These are phyloP conservation scores for Pipra filicauda DNA, from an alignment of 2,113 vertebrate genomes.

Conservation along the genomic window DNA sequence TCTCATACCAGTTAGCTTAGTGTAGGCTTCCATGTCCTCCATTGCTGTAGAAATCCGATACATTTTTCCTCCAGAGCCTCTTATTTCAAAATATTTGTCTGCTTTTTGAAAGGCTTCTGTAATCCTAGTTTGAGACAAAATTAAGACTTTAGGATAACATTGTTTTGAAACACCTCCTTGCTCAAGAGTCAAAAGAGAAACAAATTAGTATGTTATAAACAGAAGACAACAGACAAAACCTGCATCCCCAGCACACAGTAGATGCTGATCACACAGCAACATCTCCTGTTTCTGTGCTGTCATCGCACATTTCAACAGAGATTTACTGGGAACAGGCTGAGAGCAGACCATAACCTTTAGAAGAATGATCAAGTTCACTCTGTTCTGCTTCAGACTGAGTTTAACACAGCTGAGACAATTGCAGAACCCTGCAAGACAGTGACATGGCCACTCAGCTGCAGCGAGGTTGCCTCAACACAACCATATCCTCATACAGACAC, in stretches of 20 bases:
- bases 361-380: background rate
- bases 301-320: background rate
- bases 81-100: slow-evolving; percentile 78
- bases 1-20: slow-evolving; percentile 87
- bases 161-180: background rate
- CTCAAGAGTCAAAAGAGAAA: background rate
- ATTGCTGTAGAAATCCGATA: slow-evolving; percentile 86
- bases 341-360: background rate
- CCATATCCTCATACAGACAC: background rate
- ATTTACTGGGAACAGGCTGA: background rate
- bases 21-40: slow-evolving; percentile 93
- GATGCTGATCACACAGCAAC: background rate
- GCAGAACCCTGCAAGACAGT: background rate
- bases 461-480: background rate
- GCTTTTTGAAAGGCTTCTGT: slow-evolving; percentile 91
- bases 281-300: background rate
- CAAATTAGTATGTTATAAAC: background rate
- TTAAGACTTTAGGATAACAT: background rate
- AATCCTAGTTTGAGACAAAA: slow-evolving; percentile 79
- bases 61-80: slow-evolving; percentile 71
- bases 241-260: background rate
- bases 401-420: background rate
- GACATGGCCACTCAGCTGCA: background rate
- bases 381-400: background rate
- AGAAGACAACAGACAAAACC: background rate